phyloP scores from a whole-genome alignment of 2,888 invertebrate species.

The Mimas tiliae region DNA sequence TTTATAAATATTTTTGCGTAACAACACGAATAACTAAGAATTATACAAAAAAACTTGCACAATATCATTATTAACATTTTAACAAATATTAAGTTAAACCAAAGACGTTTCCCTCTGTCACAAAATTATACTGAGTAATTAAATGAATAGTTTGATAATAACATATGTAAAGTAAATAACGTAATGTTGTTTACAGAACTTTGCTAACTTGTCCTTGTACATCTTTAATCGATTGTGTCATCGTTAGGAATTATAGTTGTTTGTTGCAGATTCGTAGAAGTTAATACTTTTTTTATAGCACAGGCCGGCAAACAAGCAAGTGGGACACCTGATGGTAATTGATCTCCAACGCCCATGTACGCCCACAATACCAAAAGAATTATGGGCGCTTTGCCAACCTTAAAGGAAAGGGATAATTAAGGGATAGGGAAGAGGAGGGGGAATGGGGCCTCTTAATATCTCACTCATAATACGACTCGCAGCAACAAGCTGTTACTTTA shows the following conservation, averaged over 20 bases:
- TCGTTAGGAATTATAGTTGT: neutral
- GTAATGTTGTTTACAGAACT: neutral
- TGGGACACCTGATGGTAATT: no score
- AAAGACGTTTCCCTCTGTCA: neutral
- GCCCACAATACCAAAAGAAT: no score
- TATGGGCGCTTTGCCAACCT: no score
- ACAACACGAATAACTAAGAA: neutral
- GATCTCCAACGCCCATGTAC: no score
- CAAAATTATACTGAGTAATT: neutral
- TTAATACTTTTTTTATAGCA: neutral
- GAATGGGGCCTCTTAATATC: no score
- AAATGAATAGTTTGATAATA: neutral
- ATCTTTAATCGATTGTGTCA: neutral
- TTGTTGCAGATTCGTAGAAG: neutral
- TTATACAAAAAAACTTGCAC: neutral
- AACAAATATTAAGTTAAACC: neutral
- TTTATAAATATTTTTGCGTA: slow-evolving; percentile 4
- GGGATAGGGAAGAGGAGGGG: no score
- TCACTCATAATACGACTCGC: no score
- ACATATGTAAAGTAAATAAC: neutral
- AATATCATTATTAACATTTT: neutral
- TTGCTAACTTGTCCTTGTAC: neutral
- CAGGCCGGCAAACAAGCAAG: no score
- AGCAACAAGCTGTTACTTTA: no score
- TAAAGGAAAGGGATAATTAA: no score